Base-by-base conservation (phyloP, 2,888 invertebrate species). In the Eristalis pertinax region DNA sequence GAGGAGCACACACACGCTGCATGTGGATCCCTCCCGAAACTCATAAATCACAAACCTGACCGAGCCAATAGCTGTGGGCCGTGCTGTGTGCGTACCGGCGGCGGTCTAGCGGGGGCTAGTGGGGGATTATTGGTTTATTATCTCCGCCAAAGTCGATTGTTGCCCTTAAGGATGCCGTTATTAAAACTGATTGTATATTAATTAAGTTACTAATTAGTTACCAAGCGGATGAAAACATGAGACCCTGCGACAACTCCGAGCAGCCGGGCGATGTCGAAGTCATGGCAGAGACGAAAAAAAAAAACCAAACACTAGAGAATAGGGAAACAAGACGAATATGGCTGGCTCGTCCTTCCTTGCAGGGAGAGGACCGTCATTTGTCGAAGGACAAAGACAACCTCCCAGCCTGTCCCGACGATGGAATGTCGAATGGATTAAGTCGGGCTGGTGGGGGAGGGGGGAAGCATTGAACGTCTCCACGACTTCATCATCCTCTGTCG, bases 151-250 rank as follows among this genome's bases (percentile, higher is more conserved):
- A 76, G 76, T 84, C 75, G 76, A 84, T 87, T 84, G 87, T 76
- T 84, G 79, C 78, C 84, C 87, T 69, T 41, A 87, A 80, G 87
- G 84, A 87, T 84, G 73, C 65, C 72, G 75, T 79, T 75, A 84
- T 84, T 72, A 76, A 72, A 76, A 82, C 82, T 76, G 76, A 82
- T 82, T 82, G 82, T 82, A 76, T 82, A 82, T 76, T 87, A 87
- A 87, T 87, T 87, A 87, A 84, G 84, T 87, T 77, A 73, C 87
- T 79, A 87, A 87, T 87, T 80, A 87, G 80, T 83, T 78, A 75
- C 67, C 70, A 32, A 70, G 64, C 65, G 75, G 79, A 84, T 84
- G 84, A 80, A 65, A 63, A 83, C 62, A 72, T 62, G 73, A 80
- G 67, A 38, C 58, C 58, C 29, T 19, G 35, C 69, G 3, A 69